Percentiles rank a stretch among this genome's conserved stretches.
Evolutionary conservation across 2,113 vertebrate genomes (phyloP).

Genomic region (Orthochromis malagaraziensis): DNA sequence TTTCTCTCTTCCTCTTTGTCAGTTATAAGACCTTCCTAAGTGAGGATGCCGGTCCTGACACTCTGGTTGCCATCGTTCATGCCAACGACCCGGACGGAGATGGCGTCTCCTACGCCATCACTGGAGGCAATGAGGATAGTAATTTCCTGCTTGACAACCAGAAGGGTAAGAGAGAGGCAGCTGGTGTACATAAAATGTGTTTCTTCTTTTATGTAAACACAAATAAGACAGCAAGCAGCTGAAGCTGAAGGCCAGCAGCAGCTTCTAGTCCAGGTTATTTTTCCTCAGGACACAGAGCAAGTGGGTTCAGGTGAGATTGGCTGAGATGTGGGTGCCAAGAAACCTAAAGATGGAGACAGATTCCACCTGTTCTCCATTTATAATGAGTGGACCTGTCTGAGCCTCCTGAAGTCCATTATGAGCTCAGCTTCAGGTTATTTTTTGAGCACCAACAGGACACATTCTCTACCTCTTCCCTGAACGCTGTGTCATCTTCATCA

Average conservation of each 20-base stretch:
- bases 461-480: background rate
- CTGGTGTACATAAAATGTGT: background rate
- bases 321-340: background rate
- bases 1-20: background rate
- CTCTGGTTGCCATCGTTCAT: constrained; percentile 80
- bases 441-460: background rate
- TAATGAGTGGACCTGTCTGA: background rate
- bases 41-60: constrained; percentile 85
- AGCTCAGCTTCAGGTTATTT: background rate
- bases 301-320: background rate
- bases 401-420: background rate
- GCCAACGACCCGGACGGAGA: constrained; percentile 88
- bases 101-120: constrained; percentile 78
- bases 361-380: background rate
- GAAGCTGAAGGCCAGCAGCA: background rate
- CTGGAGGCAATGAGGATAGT: constrained; percentile 84
- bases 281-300: background rate
- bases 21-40: constrained; percentile 88
- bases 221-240: background rate
- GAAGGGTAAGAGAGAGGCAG: constrained; percentile 68
- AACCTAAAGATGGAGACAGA: background rate
- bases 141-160: constrained; percentile 86
- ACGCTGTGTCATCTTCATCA: background rate
- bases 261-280: background rate
- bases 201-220: background rate